Evolutionary conservation across 2,797 vertebrate genomes (phyloP), one percentile per base, ranked within the genome.

Genomic region (Meriones psammophilus): DNA sequence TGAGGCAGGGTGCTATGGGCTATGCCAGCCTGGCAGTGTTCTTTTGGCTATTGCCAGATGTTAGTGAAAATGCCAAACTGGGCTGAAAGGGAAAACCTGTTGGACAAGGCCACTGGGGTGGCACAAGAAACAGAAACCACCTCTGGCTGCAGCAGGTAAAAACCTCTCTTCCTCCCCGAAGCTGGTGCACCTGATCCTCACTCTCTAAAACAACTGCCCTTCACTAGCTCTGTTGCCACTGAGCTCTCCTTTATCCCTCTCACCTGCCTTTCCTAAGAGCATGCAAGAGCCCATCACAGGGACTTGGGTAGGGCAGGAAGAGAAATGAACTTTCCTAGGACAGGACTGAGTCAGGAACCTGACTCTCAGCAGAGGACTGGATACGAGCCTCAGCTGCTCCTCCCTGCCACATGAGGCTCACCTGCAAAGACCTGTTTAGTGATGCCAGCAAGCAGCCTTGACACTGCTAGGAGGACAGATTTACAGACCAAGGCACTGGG

Each of bases 161-260:
- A 69, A n/a, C 56, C n/a, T 36, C 39, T 54, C 91, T 54, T 89
- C 81, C 79, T 89, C 86, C 79, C 15, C 18, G 50, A 17, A 76
- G 58, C 69, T 30, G 83, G 93, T 17, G 18, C 50, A 69, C 33
- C 10, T 0, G 54, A 14, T 62, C 69, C 46, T 60, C 0, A 4
- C 71, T 50, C 50, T 20, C 33, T 81, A 81, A 92, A 89, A 50
- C 50, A 83, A 78, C 78, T 3, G 24, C 56, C 64, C 58, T 12
- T 56, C 14, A 1, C 1, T 8, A 60, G 89, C 58, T 93, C 73
- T 90, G 91, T 36, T 26, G 86, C 69, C 58, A 60, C 18, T 8
- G 74, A 0, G 24, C 46, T 88, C 86, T 91, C 92, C n/a, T 71
- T 71, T 80, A 71, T 96, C 71, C 69, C 17, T 89, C 76, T 76